A percentile compares a stretch with the other conserved stretches of the same genome.
These are phyloP conservation scores for Prunella himalayana DNA, from an alignment of 2,113 vertebrate genomes.

Conservation along the genomic window DNA sequence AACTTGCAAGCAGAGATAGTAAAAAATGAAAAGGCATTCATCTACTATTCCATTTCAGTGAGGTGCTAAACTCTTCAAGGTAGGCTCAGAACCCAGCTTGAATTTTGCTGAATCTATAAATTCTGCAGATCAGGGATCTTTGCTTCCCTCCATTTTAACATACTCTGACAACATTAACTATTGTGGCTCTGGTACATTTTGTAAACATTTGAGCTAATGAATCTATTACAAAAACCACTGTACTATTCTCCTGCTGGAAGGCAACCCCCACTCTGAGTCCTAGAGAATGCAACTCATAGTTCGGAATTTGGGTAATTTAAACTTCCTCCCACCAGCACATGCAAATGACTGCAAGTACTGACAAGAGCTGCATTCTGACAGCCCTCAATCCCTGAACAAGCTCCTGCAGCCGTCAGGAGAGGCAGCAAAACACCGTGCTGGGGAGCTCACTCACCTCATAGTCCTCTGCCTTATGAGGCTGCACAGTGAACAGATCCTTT, in stretches of 20 bases:
- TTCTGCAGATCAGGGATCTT: not conserved
- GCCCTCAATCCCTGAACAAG: not conserved
- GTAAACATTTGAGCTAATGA: not conserved
- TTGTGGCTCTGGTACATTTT: not conserved
- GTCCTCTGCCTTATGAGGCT: not conserved
- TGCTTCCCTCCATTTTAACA: not conserved
- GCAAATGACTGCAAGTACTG: not conserved
- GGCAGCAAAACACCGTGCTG: not conserved
- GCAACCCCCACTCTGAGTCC: not conserved
- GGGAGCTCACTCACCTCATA: not conserved
- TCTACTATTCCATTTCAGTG: not conserved
- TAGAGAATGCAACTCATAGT: not conserved
- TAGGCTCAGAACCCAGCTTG: not conserved
- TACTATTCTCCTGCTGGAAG: not conserved
- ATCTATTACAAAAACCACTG: not conserved
- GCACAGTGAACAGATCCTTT: not conserved
- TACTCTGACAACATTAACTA: not conserved
- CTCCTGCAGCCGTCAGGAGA: accelerated
- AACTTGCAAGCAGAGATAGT: not conserved
- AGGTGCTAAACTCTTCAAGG: not conserved
- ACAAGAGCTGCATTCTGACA: not conserved
- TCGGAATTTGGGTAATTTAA: not conserved
- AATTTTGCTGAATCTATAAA: not conserved
- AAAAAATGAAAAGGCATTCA: not conserved
- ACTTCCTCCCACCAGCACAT: not conserved